A percentile compares a stretch with the other conserved stretches of the same genome.
Conservation (phyloP, 2,113 vertebrate genomes). For the Nyctibius bracteatus region DNA sequence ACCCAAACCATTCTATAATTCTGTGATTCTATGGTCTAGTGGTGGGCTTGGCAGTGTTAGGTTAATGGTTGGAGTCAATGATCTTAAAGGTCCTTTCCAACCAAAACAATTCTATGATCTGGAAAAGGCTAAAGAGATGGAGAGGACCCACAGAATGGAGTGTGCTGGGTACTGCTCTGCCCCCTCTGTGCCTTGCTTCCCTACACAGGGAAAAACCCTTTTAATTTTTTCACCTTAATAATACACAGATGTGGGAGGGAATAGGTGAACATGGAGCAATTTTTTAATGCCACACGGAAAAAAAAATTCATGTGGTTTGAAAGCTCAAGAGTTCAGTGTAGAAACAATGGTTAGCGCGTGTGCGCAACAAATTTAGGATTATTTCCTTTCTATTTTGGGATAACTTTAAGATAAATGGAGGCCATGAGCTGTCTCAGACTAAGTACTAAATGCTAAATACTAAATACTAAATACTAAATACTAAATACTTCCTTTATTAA, state of each 20-base stretch:
- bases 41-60: too few relatives aligned
- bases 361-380: neutral
- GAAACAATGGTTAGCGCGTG: accelerated
- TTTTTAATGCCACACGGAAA: neutral
- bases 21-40: too few relatives aligned
- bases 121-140: neutral
- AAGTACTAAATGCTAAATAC: neutral
- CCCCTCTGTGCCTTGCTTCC: neutral
- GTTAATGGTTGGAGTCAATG: too few relatives aligned
- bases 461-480: neutral
- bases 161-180: accelerated
- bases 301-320: accelerated
- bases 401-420: neutral
- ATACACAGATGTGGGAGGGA: neutral
- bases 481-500: neutral
- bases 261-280: neutral
- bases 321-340: accelerated
- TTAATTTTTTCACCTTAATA: neutral
- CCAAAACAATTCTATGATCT: too few relatives aligned
- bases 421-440: neutral
- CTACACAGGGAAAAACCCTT: neutral
- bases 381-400: neutral
- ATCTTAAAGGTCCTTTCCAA: too few relatives aligned
- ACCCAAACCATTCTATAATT: too few relatives aligned
- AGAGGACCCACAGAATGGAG: neutral